Conservation (phyloP, 2,113 vertebrate genomes). For the pig (Sus scrofa) region DNA sequence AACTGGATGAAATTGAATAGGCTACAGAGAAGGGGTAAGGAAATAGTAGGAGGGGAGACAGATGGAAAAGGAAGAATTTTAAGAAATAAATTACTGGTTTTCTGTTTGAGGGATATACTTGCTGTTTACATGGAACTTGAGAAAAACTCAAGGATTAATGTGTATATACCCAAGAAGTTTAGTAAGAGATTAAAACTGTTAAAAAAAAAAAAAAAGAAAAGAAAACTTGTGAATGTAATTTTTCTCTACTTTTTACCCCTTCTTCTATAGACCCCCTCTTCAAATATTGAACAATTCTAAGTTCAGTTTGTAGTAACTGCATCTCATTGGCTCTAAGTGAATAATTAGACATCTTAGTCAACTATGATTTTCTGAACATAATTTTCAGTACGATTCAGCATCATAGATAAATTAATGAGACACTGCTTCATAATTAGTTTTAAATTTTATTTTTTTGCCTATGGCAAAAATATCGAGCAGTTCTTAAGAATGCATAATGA, state of each 20-base stretch:
- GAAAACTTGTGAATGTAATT: neutral
- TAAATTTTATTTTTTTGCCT: neutral
- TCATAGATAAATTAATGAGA: neutral
- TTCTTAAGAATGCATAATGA: neutral
- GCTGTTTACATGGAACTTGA: constrained; percentile 32
- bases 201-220: neutral
- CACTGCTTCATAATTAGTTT: neutral
- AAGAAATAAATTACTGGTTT: constrained; percentile 1
- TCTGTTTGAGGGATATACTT: neutral
- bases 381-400: constrained; percentile 20
- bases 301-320: neutral
- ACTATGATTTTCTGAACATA: neutral
- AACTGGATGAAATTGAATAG: constrained; percentile 55
- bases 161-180: neutral
- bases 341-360: neutral
- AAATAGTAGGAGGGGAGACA: constrained; percentile 1
- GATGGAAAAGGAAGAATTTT: constrained; percentile 32
- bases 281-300: constrained; percentile 1
- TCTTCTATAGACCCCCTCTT: fast-evolving
- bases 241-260: neutral
- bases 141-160: constrained; percentile 11
- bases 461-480: neutral
- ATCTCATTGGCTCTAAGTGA: neutral
- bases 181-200: neutral
- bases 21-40: constrained; percentile 18